Evolutionary conservation across 2,888 invertebrate species (phyloP), one percentile per base, ranked within the genome.

Genomic region (Pachydiplax longipennis): DNA sequence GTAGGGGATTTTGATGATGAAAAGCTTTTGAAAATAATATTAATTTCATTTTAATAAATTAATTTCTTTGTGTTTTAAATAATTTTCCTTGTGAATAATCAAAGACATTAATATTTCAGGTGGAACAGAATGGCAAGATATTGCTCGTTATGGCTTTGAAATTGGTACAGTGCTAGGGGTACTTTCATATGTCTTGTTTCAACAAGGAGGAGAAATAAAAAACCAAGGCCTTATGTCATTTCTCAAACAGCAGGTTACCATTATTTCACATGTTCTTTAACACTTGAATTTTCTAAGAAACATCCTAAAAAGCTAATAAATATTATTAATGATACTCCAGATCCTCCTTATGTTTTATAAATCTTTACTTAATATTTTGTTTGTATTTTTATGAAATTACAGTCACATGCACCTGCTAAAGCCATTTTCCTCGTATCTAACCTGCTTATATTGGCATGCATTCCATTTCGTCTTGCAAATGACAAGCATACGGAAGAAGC

Each of bases 341-440:
- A 2, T 37, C 37, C 2, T 37, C 5, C 2, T 37, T 37, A 37
- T 4, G 6, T 58, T 48, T 48, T 10, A 53, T n/a, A 12, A 5
- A 25, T 90, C 5, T 18, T 25, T 22, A 40, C 13, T 18, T 18
- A 90, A 12, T 12, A 90, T 40, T 73, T 4, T 90, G 2, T 37
- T 90, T 73, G 0, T 40, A 73, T 87, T n/a, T 37, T 87, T n/a
- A 6, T 37, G 25, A 12, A 92, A 91, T 94, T 95, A 92, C 94
- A 99, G 99, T 96, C 96, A 22, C 97, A 98, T 93, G 98, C 98
- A 91, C 99, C 99, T 44, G 98, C 99, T 0, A 99, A 99, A 94
- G 97, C 97, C 58, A 97, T 99, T 93, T 99, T 99, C 94, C 94
- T 99, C 91, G 95, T 98, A 35, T 98, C 99, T 18, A 99, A 99